A percentile compares a stretch with the other conserved stretches of the same genome.
phyloP scores from a whole-genome alignment of 2,797 vertebrate genomes.

The Tokudaia tokunoshimensis region DNA sequence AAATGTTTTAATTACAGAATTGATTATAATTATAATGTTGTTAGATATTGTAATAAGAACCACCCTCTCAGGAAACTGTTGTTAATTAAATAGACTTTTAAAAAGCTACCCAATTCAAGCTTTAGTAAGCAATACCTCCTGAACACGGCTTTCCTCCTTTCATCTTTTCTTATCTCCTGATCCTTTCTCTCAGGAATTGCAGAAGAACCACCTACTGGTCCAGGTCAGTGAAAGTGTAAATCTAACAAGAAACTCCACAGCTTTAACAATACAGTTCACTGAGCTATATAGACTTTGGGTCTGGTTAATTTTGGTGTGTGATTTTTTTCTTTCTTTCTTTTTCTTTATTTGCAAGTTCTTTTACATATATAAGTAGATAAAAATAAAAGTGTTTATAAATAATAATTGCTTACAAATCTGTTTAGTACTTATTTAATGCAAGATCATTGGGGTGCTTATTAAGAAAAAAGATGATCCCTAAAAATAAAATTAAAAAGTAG shows the following conservation, averaged over 20 bases:
- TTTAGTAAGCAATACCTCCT: not conserved
- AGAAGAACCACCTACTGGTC: not conserved
- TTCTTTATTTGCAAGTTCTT: not conserved
- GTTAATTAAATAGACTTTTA: conserved; percentile 39
- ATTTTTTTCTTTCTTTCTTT: not conserved
- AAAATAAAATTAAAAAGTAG: not conserved
- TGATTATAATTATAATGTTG: conserved; percentile 12
- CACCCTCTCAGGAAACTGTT: not conserved
- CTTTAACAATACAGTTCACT: not conserved
- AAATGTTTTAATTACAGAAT: conserved; percentile 7
- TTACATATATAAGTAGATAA: not conserved
- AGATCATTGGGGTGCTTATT: not conserved
- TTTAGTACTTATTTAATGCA: not conserved
- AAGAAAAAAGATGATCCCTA: not conserved
- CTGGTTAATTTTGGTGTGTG: not conserved
- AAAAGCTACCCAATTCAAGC: not conserved
- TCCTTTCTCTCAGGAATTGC: not conserved
- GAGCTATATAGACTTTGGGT: not conserved
- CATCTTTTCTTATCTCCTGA: not conserved
- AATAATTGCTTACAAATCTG: not conserved
- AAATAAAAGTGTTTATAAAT: not conserved
- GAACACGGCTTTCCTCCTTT: not conserved
- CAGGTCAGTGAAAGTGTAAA: not conserved
- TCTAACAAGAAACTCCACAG: not conserved
- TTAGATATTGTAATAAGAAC: not conserved